Conservation (phyloP, 2,888 invertebrate genomes). For the Phragmatobia fuliginosa region DNA sequence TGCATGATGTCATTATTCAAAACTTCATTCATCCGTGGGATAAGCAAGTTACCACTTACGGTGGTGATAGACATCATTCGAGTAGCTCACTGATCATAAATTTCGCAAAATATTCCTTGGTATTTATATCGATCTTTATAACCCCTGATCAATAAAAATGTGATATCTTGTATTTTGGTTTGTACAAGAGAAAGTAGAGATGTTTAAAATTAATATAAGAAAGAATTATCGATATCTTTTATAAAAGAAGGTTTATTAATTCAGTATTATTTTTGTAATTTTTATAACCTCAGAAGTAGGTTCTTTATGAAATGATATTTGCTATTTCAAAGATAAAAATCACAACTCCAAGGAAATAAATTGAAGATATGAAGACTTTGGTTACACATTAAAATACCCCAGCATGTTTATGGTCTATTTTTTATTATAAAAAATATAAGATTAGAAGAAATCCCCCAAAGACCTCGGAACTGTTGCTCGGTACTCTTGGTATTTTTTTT, state of each 20-base stretch:
- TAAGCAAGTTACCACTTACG: conserved; percentile 34
- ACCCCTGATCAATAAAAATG: neutral
- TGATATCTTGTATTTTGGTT: neutral
- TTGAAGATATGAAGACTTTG: too few species aligned
- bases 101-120: conserved; percentile 19
- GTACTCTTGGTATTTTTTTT: neutral
- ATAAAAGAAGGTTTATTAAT: too few species aligned
- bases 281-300: too few species aligned
- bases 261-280: too few species aligned
- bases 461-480: neutral
- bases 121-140: neutral
- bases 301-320: too few species aligned
- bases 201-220: too few species aligned
- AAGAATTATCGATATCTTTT: too few species aligned
- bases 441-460: neutral
- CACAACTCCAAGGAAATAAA: too few species aligned
- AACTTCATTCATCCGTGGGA: conserved; percentile 43
- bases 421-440: too few species aligned
- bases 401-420: neutral
- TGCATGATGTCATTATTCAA: conserved; percentile 52
- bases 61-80: too few species aligned
- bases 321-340: too few species aligned
- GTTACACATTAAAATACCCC: neutral
- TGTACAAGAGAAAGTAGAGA: neutral
- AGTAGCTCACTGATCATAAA: conserved; percentile 31